These are phyloP conservation scores for Australoheros scitulus DNA, from an alignment of 2,113 vertebrate genomes.

Conservation along the genomic window DNA sequence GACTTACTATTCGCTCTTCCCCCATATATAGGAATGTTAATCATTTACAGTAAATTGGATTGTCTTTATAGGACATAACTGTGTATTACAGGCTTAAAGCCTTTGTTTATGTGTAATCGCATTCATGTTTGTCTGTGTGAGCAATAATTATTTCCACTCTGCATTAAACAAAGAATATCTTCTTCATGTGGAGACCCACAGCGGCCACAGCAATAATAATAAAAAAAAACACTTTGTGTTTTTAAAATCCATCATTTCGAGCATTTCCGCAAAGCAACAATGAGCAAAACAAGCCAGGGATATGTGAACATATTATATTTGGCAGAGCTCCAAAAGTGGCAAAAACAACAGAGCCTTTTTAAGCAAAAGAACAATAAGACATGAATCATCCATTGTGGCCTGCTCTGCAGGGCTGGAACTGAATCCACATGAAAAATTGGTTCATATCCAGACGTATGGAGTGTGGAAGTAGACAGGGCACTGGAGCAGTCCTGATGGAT, in stretches of 20 bases:
- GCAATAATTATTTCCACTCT: constrained; percentile 36
- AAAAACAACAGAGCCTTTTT: constrained; percentile 61
- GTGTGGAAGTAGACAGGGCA: constrained; percentile 9
- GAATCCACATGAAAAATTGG: constrained; percentile 37
- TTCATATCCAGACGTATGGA: constrained; percentile 25
- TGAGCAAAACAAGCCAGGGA: constrained; percentile 40
- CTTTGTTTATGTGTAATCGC: constrained; percentile 29
- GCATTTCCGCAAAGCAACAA: constrained; percentile 44
- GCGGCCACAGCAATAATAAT: constrained; percentile 7
- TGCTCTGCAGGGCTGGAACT: constrained; percentile 27
- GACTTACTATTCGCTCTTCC: neutral
- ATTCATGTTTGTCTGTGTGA: constrained; percentile 25
- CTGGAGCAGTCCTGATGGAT: constrained; percentile 6
- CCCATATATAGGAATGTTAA: neutral
- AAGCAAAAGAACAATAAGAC: constrained; percentile 70
- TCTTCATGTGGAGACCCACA: constrained; percentile 24
- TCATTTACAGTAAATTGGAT: neutral
- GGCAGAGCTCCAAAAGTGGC: constrained; percentile 57
- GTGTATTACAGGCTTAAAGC: constrained; percentile 2
- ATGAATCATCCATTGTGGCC: constrained; percentile 75
- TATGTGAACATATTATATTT: constrained; percentile 52
- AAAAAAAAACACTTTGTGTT: constrained; percentile 15
- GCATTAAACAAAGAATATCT: constrained; percentile 46
- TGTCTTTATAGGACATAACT: neutral
- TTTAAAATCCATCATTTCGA: constrained; percentile 10